Evolutionary conservation across 1,140 invertebrate genomes (phyloP).

Genomic region (Pseudomyrmex dendroicus): DNA sequence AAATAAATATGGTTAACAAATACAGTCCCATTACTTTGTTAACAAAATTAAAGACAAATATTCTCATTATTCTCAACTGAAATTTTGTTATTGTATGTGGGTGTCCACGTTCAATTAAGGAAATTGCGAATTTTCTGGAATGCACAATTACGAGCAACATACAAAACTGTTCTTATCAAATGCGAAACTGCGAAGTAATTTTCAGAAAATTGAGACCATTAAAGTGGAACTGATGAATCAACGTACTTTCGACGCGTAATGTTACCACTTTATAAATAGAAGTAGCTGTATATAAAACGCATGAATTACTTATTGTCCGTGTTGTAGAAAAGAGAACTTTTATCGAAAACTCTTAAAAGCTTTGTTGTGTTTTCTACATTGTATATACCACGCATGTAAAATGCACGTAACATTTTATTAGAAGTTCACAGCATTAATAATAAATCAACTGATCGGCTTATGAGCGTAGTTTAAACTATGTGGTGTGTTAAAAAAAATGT

Average conservation of each 20-base stretch:
- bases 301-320: background rate
- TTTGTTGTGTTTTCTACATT: no score
- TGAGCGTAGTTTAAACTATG: background rate
- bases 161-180: slow-evolving; percentile 37
- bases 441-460: background rate
- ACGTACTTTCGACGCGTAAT: background rate
- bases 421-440: no score
- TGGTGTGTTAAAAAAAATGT: no score
- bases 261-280: no score
- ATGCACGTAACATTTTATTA: slow-evolving; percentile 12
- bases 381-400: no score
- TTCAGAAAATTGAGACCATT: background rate
- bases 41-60: slow-evolving; percentile 48
- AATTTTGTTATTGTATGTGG: background rate
- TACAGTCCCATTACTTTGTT: slow-evolving; percentile 12
- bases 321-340: slow-evolving; percentile 31
- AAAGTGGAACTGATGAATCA: background rate
- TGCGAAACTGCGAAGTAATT: background rate
- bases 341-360: background rate
- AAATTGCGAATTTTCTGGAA: slow-evolving; percentile 39
- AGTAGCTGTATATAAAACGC: background rate
- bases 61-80: slow-evolving; percentile 1
- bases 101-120: slow-evolving; percentile 50
- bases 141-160: background rate
- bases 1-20: background rate